phyloP scores from a whole-genome alignment of 2,888 invertebrate genomes.

The Ectemnius lituratus region DNA sequence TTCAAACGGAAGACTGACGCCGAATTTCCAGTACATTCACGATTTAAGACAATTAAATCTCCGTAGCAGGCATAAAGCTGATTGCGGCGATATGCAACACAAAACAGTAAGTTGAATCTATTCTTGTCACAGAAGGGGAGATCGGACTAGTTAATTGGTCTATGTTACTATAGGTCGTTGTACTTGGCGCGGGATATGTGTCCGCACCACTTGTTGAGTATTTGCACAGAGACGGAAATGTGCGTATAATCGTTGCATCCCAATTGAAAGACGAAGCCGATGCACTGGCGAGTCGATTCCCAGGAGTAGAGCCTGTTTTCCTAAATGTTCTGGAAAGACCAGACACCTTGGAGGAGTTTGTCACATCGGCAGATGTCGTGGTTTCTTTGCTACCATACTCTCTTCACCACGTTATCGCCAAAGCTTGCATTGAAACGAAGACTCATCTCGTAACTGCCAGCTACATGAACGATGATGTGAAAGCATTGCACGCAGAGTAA shows the following conservation, averaged over 20 bases:
- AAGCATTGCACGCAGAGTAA: conserved; percentile 87
- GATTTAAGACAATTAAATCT: conserved; percentile 86
- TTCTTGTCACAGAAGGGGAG: not conserved
- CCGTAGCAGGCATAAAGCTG: conserved; percentile 86
- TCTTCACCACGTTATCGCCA: conserved; percentile 92
- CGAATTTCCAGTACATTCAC: conserved; percentile 96
- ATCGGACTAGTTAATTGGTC: not conserved
- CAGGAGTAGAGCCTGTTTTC: conserved; percentile 88
- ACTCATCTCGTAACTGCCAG: conserved; percentile 98
- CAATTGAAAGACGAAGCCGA: conserved; percentile 94
- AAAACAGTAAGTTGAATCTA: conserved; percentile 78
- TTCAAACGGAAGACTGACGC: conserved; percentile 94
- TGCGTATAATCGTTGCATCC: conserved; percentile 92
- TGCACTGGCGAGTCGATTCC: conserved; percentile 86
- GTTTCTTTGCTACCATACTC: conserved; percentile 94
- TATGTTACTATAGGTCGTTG: conserved; percentile 82
- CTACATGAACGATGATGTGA: conserved; percentile 92
- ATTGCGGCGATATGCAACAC: conserved; percentile 80
- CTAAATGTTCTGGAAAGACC: conserved; percentile 89
- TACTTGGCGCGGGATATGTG: conserved; percentile 97
- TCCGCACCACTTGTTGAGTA: conserved; percentile 97
- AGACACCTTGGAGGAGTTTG: conserved; percentile 85
- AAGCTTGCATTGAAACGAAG: conserved; percentile 90
- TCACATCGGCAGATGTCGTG: conserved; percentile 87
- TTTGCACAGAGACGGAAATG: conserved; percentile 88